Evolutionary conservation across 1,140 invertebrate genomes (phyloP), one percentile per base, ranked within the genome.

Genomic region (Trichonephila clavipes): DNA sequence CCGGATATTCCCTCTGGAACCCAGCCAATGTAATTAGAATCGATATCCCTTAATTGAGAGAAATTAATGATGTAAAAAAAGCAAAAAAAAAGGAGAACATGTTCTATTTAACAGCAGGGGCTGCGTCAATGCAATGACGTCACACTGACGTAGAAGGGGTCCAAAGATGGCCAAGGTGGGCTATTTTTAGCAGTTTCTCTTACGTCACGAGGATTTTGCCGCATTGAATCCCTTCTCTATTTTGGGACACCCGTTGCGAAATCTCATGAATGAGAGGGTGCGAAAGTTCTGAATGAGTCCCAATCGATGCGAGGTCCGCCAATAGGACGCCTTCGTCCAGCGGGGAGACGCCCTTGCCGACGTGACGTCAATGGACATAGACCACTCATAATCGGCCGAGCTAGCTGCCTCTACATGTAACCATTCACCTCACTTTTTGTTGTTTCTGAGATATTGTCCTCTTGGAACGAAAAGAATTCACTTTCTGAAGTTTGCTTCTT

Each of bases 211-310:
- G 19, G 44, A 87, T 92, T 92, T 92, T 92, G 83, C 91, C 91
- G 91, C 91, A 92, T 86, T 92, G 89, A 83, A 83, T 77, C 61
- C 19, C 61, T 83, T 61, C 12, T 8, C 91, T 92, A 92, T 92
- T 92, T 92, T 16, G 64, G 83, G 82, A 62, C 81, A 83, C 62
- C 34, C 51, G 51, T 83, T 28, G 89, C 61, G 61, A 21, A 40
- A 61, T 44, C 64, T 92, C 91, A 92, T 92, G 91, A 92, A 92
- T 92, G 91, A 61, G 83, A 83, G 51, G 51, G 51, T 51, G 10
- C 59, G 18, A 61, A 87, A 87, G 40, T 87, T 72, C 64, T 87
- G 91, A 92, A 87, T 87, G 91, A n/a, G 83, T 58, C 40, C 28
- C 28, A 83, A 72, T 87, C 91, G 83, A 92, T 85, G 58, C 18